Evolutionary conservation across 1,140 invertebrate species (phyloP).

Genomic region (Halotydeus destructor): DNA sequence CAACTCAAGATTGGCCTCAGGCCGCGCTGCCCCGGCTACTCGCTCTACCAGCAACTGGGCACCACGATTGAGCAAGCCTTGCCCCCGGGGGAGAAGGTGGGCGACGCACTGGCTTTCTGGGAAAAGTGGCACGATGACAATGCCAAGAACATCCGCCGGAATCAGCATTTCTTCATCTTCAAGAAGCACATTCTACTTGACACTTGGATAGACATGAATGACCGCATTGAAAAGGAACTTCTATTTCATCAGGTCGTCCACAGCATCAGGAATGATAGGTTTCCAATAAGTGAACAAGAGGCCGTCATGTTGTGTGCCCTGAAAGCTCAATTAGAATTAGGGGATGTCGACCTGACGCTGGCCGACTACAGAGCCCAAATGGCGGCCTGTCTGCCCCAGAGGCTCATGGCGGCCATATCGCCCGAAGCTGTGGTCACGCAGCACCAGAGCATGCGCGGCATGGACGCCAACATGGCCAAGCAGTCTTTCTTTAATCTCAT

Average conservation of each 20-base stretch:
- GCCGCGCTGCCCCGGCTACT: conserved; percentile 54
- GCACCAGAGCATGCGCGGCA: conserved; percentile 63
- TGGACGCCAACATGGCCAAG: conserved; percentile 61
- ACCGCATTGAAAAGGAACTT: conserved; percentile 80
- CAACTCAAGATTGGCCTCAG: conserved; percentile 62
- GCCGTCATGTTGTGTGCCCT: conserved; percentile 83
- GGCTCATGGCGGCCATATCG: conserved; percentile 45
- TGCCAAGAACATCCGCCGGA: conserved; percentile 9
- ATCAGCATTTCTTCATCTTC: conserved; percentile 27
- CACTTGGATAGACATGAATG: conserved; percentile 55
- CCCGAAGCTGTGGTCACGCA: conserved; percentile 59
- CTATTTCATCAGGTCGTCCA: conserved; percentile 87
- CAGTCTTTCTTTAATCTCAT: conserved; percentile 83
- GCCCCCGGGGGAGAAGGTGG: conserved; percentile 60
- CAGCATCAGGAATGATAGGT: conserved; percentile 63
- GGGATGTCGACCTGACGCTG: conserved; percentile 39
- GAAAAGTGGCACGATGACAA: conserved; percentile 38
- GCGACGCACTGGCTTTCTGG: conserved; percentile 88
- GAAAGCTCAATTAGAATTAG: conserved; percentile 73
- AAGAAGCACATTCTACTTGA: conserved; percentile 75
- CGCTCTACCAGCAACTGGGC: conserved; percentile 39
- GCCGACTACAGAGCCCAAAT: conserved; percentile 37
- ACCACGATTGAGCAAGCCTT: conserved; percentile 31
- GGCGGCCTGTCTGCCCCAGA: conserved; percentile 54
- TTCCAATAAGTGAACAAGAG: conserved; percentile 75